Percentiles rank a stretch among this genome's conserved stretches.
These are phyloP conservation scores for Sericinus montela DNA, from an alignment of 2,888 invertebrate species.

Conservation along the genomic window DNA sequence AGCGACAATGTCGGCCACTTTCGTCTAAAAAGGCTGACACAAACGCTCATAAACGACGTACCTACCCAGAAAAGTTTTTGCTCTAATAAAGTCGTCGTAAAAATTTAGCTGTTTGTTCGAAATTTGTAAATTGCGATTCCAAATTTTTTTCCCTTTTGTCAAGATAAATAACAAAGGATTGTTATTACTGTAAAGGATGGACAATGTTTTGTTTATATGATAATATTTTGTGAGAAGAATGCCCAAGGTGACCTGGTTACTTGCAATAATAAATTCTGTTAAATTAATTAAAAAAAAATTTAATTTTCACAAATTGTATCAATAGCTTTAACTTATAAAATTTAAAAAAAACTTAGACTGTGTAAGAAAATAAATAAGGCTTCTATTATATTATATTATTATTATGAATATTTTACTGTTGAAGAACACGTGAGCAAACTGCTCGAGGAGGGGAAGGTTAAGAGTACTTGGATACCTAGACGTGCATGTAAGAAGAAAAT, in stretches of 20 bases:
- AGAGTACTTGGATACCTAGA: no score
- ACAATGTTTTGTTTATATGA: constrained; percentile 54
- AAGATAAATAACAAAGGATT: constrained; percentile 32
- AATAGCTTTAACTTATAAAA: no score
- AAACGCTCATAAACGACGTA: constrained; percentile 49
- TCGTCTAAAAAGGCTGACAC: constrained; percentile 58
- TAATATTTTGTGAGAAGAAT: constrained; percentile 35
- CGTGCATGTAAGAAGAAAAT: no score
- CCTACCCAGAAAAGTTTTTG: constrained; percentile 62
- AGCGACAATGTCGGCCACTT: constrained; percentile 63
- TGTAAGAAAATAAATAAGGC: no score
- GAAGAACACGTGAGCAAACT: no score
- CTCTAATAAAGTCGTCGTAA: constrained; percentile 63
- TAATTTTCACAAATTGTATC: no score
- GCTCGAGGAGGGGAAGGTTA: no score
- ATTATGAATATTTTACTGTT: no score
- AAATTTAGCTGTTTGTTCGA: constrained; percentile 29
- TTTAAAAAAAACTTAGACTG: no score
- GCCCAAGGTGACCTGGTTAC: constrained; percentile 32
- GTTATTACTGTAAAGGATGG: constrained; percentile 48
- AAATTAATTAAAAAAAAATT: no score
- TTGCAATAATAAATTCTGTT: neutral
- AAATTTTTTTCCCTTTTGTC: constrained; percentile 15
- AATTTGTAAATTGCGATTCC: constrained; percentile 21
- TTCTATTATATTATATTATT: no score